Base-by-base conservation (phyloP, 2,888 invertebrate genomes). In the Xestobium rufovillosum region DNA sequence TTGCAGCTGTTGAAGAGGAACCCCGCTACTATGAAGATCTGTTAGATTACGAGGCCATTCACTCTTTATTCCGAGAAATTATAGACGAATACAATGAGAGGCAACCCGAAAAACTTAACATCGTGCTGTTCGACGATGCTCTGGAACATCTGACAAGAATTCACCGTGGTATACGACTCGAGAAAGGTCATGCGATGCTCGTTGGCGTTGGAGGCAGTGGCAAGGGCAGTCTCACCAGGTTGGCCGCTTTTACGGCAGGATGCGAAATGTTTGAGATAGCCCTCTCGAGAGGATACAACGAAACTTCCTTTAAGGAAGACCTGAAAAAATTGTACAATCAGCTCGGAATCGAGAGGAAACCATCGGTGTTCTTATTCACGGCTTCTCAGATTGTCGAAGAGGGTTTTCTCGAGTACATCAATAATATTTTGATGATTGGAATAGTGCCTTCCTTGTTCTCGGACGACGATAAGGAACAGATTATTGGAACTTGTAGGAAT, bases 161-260 rank as follows among this genome's bases (percentile, higher is more conserved):
- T 8, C 91, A 92, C 51, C 78, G 94, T 13, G 81, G 83, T 0
- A 68, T 94, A 41, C 74, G 92, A 44, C 80, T 90, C 78, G 76
- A 83, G 55, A 70, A 81, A 44, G 91, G 91, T 0, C 88, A 94
- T 59, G 78, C 83, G 3, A 70, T 94, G 64, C 68, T 92, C 26
- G 81, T 92, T 9, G 94, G 94, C 6, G 85, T 89, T 2, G 90
- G 89, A 2, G 92, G 94, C 12, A 81, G 86, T 51, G 94, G 94
- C 12, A 92, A 94, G 65, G 81, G 84, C 55, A 80, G 81, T 44
- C 72, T 92, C 13, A 82, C 87, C 12, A 74, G 75, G 33, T 70
- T 94, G 3, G 82, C 91, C 0, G 74, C 89, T 0, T 91, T 84
- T 55, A 83, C 92, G 0, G 91, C 92, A 2, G 77, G 78, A 33